Evolutionary conservation across 2,797 vertebrate genomes (phyloP).

Genomic region (Pangasius macronema): DNA sequence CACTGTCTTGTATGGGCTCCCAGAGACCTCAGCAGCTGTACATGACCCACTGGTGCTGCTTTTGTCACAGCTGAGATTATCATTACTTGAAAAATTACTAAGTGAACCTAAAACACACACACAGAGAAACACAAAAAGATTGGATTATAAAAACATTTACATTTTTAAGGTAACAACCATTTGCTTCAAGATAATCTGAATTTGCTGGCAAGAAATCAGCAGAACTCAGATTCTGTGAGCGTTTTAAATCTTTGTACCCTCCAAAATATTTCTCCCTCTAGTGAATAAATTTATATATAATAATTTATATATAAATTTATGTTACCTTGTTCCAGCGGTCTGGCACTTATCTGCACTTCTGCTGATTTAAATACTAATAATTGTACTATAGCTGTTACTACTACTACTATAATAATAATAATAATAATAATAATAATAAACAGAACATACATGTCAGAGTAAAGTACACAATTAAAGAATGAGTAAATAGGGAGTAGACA

Average conservation of each 20-base stretch:
- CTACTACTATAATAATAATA: background rate
- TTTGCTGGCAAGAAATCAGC: background rate
- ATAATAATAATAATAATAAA: background rate
- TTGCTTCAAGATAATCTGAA: background rate
- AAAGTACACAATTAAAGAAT: background rate
- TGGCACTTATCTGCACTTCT: background rate
- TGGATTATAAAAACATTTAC: background rate
- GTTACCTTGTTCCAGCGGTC: background rate
- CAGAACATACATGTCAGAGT: background rate
- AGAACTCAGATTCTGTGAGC: background rate
- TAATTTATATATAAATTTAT: background rate
- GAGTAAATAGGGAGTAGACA: background rate
- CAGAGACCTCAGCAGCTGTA: constrained; percentile 60
- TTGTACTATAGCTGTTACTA: background rate
- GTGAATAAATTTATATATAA: no score
- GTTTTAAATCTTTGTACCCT: background rate
- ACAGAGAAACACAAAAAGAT: background rate
- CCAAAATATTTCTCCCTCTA: background rate
- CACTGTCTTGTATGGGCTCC: constrained; percentile 85
- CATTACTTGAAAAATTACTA: constrained; percentile 67
- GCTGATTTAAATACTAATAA: background rate
- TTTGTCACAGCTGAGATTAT: constrained; percentile 76
- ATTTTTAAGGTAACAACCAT: background rate
- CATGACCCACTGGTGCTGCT: constrained; percentile 67
- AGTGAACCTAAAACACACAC: constrained; percentile 64